A percentile compares a stretch with the other conserved stretches of the same genome.
These are phyloP conservation scores for Sebastes baramenuke DNA, from an alignment of 2,797 vertebrate genomes.

Conservation along the genomic window DNA sequence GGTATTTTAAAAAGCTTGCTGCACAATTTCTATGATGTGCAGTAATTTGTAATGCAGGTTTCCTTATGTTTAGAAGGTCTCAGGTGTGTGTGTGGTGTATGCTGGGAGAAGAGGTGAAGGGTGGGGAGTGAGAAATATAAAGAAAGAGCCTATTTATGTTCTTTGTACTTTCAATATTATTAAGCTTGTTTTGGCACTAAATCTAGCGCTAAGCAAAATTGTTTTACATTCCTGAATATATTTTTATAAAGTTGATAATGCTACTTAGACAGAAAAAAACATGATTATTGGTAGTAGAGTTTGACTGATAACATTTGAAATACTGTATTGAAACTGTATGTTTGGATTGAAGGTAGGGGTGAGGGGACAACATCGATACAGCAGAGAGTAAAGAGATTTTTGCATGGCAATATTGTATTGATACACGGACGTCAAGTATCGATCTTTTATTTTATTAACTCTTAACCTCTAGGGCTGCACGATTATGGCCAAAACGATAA, in stretches of 20 bases:
- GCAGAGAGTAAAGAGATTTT: no score
- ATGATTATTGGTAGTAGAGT: not conserved
- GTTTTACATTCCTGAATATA: conserved; percentile 6
- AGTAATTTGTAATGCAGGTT: conserved; percentile 88
- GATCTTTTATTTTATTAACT: no score
- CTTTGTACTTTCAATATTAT: conserved; percentile 43
- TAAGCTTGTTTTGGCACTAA: conserved; percentile 33
- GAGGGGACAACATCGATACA: no score
- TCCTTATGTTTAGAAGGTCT: conserved; percentile 78
- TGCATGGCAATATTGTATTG: no score
- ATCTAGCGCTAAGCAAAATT: conserved; percentile 38
- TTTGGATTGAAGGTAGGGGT: not conserved
- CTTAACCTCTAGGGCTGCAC: no score
- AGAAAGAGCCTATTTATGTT: conserved; percentile 34
- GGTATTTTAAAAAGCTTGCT: conserved; percentile 99
- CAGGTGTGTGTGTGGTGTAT: conserved; percentile 66
- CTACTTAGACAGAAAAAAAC: conserved; percentile 15
- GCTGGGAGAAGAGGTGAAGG: conserved; percentile 58
- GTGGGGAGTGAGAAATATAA: conserved; percentile 23
- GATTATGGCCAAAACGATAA: no score
- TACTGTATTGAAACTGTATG: not conserved
- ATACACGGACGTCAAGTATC: no score
- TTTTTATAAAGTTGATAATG: conserved; percentile 22
- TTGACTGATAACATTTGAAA: conserved; percentile 4
- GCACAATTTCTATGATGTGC: conserved; percentile 91